A percentile compares a stretch with the other conserved stretches of the same genome.
These are phyloP conservation scores for Hypsopygia costalis DNA, from an alignment of 2,888 invertebrate species.

Conservation along the genomic window DNA sequence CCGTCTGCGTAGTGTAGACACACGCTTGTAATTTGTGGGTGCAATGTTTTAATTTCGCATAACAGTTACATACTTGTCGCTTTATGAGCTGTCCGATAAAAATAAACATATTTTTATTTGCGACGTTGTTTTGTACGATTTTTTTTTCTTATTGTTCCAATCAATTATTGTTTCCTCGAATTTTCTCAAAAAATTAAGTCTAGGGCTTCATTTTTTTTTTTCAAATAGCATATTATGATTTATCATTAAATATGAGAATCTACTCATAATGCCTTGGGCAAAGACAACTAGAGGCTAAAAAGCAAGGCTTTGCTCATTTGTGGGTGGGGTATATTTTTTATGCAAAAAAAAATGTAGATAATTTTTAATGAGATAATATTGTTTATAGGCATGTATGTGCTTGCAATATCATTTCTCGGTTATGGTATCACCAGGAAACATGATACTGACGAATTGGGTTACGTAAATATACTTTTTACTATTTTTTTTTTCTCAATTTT, in stretches of 20 bases:
- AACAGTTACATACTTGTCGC: neutral
- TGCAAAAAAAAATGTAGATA: too few relatives aligned
- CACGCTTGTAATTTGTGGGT: neutral
- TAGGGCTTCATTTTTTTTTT: too few relatives aligned
- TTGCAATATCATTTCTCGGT: conserved; percentile 62
- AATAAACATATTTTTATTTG: neutral
- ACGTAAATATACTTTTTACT: conserved; percentile 25
- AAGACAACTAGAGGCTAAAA: too few relatives aligned
- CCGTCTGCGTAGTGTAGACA: conserved; percentile 27
- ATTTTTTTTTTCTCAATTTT: neutral
- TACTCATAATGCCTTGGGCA: too few relatives aligned
- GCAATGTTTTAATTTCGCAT: neutral
- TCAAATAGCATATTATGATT: too few relatives aligned
- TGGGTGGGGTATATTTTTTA: too few relatives aligned
- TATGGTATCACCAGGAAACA: conserved; percentile 56
- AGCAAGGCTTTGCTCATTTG: too few relatives aligned
- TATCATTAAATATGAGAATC: too few relatives aligned
- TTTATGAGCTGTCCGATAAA: neutral
- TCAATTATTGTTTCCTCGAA: too few relatives aligned
- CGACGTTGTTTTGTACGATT: too few relatives aligned
- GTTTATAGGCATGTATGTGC: conserved; percentile 62
- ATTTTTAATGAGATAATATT: conserved; percentile 21
- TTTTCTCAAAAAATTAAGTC: too few relatives aligned
- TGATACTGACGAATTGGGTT: conserved; percentile 62
- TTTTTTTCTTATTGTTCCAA: too few relatives aligned